phyloP scores from a whole-genome alignment of 2,113 vertebrate species.

The Notarius lentiginosus region DNA sequence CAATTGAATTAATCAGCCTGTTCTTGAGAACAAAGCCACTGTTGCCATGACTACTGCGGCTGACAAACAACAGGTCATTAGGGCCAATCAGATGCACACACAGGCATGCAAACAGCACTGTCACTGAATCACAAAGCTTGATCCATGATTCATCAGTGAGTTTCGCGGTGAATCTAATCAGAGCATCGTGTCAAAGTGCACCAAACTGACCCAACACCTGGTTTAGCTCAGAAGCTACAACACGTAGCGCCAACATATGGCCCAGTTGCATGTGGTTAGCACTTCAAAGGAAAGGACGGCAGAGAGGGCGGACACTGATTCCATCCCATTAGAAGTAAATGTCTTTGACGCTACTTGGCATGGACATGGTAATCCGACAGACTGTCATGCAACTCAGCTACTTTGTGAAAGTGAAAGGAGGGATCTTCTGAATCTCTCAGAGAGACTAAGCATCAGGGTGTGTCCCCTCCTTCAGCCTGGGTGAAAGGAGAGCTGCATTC shows the following conservation, averaged over 20 bases:
- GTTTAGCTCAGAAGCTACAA: constrained; percentile 46
- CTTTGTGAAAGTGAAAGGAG: background rate
- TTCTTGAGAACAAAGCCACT: constrained; percentile 29
- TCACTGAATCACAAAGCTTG: constrained; percentile 59
- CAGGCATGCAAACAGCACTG: background rate
- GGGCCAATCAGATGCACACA: background rate
- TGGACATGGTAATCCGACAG: constrained; percentile 23
- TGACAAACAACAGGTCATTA: constrained; percentile 20
- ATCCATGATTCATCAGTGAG: constrained; percentile 57
- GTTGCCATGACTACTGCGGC: constrained; percentile 47
- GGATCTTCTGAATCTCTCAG: background rate
- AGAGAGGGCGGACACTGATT: constrained; percentile 38
- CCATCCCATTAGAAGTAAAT: constrained; percentile 42
- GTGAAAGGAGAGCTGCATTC: background rate
- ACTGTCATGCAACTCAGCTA: constrained; percentile 24
- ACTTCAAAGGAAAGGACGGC: constrained; percentile 44
- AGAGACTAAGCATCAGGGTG: background rate
- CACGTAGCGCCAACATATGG: constrained; percentile 27
- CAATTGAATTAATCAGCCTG: constrained; percentile 52
- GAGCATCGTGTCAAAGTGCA: background rate
- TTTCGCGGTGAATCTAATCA: constrained; percentile 21
- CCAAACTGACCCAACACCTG: background rate
- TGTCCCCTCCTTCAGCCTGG: background rate
- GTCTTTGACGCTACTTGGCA: constrained; percentile 58
- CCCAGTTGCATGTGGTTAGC: constrained; percentile 53